Percentiles rank a stretch among this genome's conserved stretches.
Conservation (phyloP, 2,113 vertebrate species). For the Podocnemis expansa region DNA sequence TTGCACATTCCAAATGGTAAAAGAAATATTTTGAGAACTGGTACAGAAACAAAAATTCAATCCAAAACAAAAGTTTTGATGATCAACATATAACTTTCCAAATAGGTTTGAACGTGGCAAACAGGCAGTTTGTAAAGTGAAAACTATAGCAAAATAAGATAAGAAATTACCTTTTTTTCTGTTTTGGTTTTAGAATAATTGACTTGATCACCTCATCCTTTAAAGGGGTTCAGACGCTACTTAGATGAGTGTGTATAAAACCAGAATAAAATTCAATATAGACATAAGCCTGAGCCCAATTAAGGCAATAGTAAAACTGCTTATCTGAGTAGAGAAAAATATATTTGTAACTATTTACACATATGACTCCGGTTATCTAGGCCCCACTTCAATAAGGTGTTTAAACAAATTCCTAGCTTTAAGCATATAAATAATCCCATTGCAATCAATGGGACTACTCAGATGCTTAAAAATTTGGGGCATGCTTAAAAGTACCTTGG, state of each 20-base stretch:
- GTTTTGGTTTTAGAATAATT: neutral
- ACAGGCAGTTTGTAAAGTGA: neutral
- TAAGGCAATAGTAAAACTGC: neutral
- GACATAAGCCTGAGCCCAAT: neutral
- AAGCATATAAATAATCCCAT: neutral
- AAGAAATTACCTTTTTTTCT: neutral
- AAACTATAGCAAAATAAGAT: neutral
- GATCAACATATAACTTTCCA: neutral
- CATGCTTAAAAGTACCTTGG: neutral
- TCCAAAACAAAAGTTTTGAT: neutral
- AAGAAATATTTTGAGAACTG: neutral
- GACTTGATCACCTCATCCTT: neutral
- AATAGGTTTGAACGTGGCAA: neutral
- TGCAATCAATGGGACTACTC: too few relatives aligned
- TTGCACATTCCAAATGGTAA: neutral
- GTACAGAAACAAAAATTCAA: neutral
- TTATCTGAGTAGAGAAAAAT: neutral
- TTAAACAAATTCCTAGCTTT: neutral
- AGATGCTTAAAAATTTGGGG: too few relatives aligned
- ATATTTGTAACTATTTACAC: neutral
- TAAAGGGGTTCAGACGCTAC: neutral
- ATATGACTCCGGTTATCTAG: neutral
- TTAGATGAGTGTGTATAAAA: fast-evolving
- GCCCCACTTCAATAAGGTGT: neutral
- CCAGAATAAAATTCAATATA: neutral